Evolutionary conservation across 1,140 invertebrate genomes (phyloP).

Genomic region (Hycleus phaleratus): DNA sequence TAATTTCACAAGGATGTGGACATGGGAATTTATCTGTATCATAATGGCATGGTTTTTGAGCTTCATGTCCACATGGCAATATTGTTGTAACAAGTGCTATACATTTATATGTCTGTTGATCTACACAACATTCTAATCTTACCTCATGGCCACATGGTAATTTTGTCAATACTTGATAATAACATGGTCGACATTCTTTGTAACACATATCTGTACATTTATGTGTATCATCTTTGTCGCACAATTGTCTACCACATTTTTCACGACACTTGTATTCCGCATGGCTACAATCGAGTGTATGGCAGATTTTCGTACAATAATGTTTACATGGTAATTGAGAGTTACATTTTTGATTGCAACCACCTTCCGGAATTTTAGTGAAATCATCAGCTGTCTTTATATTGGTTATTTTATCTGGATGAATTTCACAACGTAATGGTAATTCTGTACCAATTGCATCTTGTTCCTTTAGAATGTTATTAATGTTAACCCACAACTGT

Average conservation of each 20-base stretch:
- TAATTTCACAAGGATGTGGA: slow-evolving; percentile 37
- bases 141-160: slow-evolving; percentile 44
- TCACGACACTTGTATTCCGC: slow-evolving; percentile 36
- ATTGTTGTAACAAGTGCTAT: slow-evolving; percentile 31
- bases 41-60: slow-evolving; percentile 39
- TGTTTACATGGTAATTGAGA: slow-evolving; percentile 46
- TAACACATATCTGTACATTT: slow-evolving; percentile 44
- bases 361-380: slow-evolving; percentile 44
- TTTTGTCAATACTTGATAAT: slow-evolving; percentile 33
- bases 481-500: slow-evolving; percentile 48
- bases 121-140: slow-evolving; percentile 38
- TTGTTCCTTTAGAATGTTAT: slow-evolving; percentile 40
- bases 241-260: slow-evolving; percentile 36
- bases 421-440: slow-evolving; percentile 45
- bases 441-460: slow-evolving; percentile 42
- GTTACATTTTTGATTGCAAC: slow-evolving; percentile 43
- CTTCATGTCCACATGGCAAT: slow-evolving; percentile 45
- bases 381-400: slow-evolving; percentile 39
- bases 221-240: slow-evolving; percentile 39
- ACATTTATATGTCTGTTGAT: slow-evolving; percentile 38
- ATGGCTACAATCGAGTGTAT: slow-evolving; percentile 45
- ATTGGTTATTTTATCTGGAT: slow-evolving; percentile 36
- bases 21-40: slow-evolving; percentile 38
- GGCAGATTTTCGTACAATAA: slow-evolving; percentile 47
- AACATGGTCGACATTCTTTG: slow-evolving; percentile 43